These are phyloP conservation scores for Naso thynnoides DNA, from an alignment of 2,797 vertebrate genomes.

Conservation along the genomic window DNA sequence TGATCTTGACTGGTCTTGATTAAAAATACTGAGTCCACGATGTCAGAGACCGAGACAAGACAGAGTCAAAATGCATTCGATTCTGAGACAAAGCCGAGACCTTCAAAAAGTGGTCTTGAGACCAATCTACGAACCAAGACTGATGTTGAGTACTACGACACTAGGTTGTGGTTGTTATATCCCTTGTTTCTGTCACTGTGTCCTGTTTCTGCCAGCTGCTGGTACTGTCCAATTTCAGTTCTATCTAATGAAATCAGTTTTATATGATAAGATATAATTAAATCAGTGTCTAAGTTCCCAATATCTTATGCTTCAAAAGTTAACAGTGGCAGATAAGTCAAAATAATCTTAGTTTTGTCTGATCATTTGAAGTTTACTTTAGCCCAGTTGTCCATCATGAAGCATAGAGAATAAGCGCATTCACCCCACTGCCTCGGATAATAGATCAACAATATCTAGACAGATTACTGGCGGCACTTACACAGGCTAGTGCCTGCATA, in stretches of 20 bases:
- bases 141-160: too few species aligned
- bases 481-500: conserved; percentile 66
- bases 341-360: conserved; percentile 45
- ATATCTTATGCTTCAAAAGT: conserved; percentile 38
- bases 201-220: conserved; percentile 21
- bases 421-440: conserved; percentile 74
- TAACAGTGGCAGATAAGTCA: conserved; percentile 9
- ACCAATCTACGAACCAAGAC: too few species aligned
- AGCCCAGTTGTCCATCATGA: conserved; percentile 53
- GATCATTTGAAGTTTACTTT: conserved; percentile 49
- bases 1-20: too few species aligned
- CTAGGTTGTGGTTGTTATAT: conserved; percentile 13
- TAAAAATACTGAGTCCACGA: too few species aligned
- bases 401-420: conserved; percentile 72
- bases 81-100: too few species aligned
- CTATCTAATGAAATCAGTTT: conserved; percentile 46
- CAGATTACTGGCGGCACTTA: conserved; percentile 73
- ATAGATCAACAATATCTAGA: conserved; percentile 76
- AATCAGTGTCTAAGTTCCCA: conserved; percentile 34
- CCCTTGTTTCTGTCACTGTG: conserved; percentile 4
- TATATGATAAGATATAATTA: conserved; percentile 47
- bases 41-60: too few species aligned
- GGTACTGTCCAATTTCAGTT: conserved; percentile 24
- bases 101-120: too few species aligned
- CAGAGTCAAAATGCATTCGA: too few species aligned